Conservation (phyloP, 2,888 invertebrate genomes). For the Geotrupes spiniger region DNA sequence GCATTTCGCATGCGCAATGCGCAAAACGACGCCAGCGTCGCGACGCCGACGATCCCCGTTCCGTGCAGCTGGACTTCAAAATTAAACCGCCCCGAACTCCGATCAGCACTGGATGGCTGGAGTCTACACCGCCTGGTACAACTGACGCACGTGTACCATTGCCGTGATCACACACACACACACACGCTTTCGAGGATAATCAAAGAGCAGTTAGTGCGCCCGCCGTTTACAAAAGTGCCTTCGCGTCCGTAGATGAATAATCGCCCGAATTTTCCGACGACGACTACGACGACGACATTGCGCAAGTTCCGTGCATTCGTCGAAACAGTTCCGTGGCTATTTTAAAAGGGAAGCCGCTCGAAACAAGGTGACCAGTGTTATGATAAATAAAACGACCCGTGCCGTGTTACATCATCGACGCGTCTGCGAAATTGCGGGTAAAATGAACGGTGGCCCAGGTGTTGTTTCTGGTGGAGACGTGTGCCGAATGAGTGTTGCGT, state of each 20-base stretch:
- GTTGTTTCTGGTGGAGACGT: too few species aligned
- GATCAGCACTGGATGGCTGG: constrained; percentile 56
- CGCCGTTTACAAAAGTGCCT: background rate
- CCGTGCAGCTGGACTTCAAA: constrained; percentile 28
- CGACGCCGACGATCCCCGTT: constrained; percentile 29
- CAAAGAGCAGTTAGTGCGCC: background rate
- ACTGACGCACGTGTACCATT: constrained; percentile 22
- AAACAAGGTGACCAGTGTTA: constrained; percentile 4
- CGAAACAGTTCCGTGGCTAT: background rate
- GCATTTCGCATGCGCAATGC: constrained; percentile 44
- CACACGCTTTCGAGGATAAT: background rate
- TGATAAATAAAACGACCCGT: background rate
- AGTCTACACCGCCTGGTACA: constrained; percentile 47
- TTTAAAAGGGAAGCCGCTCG: constrained; percentile 1
- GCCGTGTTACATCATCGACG: background rate
- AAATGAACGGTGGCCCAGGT: too few species aligned
- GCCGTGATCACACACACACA: background rate
- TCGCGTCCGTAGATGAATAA: background rate
- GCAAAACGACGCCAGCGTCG: constrained; percentile 33
- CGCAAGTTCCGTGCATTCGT: background rate
- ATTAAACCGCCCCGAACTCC: constrained; percentile 48
- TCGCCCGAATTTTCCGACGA: background rate
- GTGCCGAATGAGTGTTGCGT: too few species aligned
- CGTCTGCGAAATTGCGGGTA: too few species aligned
- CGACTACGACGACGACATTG: background rate